These are phyloP conservation scores for Pangasius macronema DNA, from an alignment of 2,797 vertebrate genomes.

Conservation along the genomic window DNA sequence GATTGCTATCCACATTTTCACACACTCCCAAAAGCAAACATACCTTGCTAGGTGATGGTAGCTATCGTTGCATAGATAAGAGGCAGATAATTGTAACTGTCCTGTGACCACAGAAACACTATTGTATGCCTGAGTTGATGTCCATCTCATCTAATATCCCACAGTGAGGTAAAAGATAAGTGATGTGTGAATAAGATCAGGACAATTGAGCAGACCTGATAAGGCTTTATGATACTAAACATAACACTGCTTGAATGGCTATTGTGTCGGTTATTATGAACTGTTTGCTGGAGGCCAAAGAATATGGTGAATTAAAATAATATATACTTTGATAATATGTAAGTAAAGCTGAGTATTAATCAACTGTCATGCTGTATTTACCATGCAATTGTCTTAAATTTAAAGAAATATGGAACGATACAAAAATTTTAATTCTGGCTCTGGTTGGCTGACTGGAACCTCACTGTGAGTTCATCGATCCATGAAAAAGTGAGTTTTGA, in stretches of 20 bases:
- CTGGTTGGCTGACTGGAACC: neutral
- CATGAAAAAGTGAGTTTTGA: conserved; percentile 30
- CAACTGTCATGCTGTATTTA: neutral
- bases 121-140: conserved; percentile 31
- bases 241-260: neutral
- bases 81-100: neutral
- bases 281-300: neutral
- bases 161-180: conserved; percentile 18
- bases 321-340: neutral
- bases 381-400: neutral
- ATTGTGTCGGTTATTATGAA: neutral
- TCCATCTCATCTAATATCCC: conserved; percentile 30
- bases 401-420: neutral
- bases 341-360: neutral
- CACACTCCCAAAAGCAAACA: conserved; percentile 36
- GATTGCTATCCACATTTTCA: conserved; percentile 12
- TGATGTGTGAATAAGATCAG: conserved; percentile 12
- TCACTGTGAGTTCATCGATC: conserved; percentile 14
- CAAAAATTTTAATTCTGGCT: neutral
- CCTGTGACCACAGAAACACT: conserved; percentile 32
- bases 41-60: conserved; percentile 19
- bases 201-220: neutral
- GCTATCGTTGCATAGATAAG: conserved; percentile 43
- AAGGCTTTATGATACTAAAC: conserved; percentile 19
- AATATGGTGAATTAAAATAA: neutral